A percentile compares a stretch with the other conserved stretches of the same genome.
Conservation (phyloP, 2,113 vertebrate genomes). For the Eclectus roratus region DNA sequence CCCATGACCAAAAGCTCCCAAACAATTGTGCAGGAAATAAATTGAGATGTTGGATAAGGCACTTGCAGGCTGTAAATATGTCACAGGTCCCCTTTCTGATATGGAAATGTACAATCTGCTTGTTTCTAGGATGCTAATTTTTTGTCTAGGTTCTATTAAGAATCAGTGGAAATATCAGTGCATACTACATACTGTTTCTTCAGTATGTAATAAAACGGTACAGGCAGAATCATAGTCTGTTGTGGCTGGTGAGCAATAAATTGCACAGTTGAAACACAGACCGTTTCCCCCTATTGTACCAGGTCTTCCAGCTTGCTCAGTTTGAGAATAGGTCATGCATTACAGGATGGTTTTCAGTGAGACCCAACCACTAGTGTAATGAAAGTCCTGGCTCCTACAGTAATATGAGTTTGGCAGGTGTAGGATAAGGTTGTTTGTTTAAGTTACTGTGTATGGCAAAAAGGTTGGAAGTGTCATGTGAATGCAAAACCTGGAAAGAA, state of each 20-base stretch:
- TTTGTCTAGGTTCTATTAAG: neutral
- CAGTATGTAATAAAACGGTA: neutral
- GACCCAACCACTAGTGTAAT: neutral
- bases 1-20: neutral
- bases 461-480: neutral
- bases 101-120: neutral
- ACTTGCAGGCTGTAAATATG: neutral
- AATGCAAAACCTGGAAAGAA: neutral
- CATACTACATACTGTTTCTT: neutral
- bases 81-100: neutral
- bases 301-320: neutral
- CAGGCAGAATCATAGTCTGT: neutral
- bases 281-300: neutral
- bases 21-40: neutral
- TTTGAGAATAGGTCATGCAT: neutral
- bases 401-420: neutral
- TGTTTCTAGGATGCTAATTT: neutral
- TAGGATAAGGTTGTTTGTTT: neutral
- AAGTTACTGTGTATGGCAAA: neutral
- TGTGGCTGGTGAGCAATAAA: neutral
- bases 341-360: neutral
- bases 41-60: neutral
- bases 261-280: neutral
- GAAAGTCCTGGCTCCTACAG: neutral
- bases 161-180: neutral